Base-by-base conservation (phyloP, 1,140 invertebrate species). In the Tribolium castaneum region DNA sequence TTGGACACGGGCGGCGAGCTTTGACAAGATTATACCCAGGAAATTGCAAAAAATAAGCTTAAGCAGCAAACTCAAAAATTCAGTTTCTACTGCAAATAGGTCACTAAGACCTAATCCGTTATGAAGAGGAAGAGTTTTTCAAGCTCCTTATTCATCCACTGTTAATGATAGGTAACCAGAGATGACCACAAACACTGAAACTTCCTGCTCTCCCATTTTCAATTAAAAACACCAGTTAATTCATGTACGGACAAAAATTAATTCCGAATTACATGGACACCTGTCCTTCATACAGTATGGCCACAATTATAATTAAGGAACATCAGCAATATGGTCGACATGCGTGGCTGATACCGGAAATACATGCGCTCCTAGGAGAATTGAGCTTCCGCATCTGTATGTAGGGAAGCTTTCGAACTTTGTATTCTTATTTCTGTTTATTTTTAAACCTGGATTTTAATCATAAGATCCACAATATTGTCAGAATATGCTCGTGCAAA, bases 261-360 rank as follows among this genome's bases (percentile, higher is more conserved):
- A 54, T 54, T 35, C 13, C 6, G 25, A 22, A 72, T 50, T 16
- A 73, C 12, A 51, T 13, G 25, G 52, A 73, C 71, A 73, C 71
- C 49, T 73, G 71, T 73, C 71, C 19, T 50, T 52, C 22, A 50
- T 73, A 73, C 71, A 14, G 50, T 51, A 51, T 35, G 49, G 71
- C 54, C 52, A 54, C 71, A 30, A 70, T 34, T 35, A 14, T 73
- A 73, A 52, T 66, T 66, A 66, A 66, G 59, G 25, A 59, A 59
- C 59, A 66, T 72, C 70, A 39, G 76, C 76, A 77, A 77, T 77
- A 77, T 77, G 76, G 76, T 73, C 76, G 76, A 77, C 35, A 77
- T 77, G 76, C 76, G 76, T 70, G 49, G 66, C 16, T 77, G 76
- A 45, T 71, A 73, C 76, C 76, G 76, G 76, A 77, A 71, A 59